Evolutionary conservation across 2,888 invertebrate genomes (phyloP).

Genomic region (Sialis lutaria): DNA sequence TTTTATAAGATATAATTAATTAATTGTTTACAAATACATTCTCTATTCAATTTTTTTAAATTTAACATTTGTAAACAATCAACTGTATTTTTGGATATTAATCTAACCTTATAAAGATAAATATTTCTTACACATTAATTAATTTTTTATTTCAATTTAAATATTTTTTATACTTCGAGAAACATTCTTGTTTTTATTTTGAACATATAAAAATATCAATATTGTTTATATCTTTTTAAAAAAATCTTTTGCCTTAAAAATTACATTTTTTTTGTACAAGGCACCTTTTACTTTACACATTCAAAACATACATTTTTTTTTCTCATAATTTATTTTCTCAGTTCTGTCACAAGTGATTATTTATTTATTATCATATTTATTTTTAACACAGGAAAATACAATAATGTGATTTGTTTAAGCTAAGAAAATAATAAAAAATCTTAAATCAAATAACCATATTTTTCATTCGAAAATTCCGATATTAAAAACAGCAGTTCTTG

Average conservation of each 20-base stretch:
- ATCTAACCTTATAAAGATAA: background rate
- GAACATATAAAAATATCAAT: conserved; percentile 57
- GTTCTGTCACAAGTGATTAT: background rate
- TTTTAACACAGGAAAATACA: too few relatives aligned
- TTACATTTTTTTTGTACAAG: conserved; percentile 30
- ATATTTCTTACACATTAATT: background rate
- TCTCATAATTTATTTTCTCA: background rate
- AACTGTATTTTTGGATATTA: background rate
- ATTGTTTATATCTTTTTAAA: conserved; percentile 41
- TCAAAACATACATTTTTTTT: conserved; percentile 2
- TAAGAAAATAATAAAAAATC: too few relatives aligned
- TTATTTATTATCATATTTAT: too few relatives aligned
- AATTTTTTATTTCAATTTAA: background rate
- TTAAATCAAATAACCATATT: too few relatives aligned
- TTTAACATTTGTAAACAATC: too few relatives aligned
- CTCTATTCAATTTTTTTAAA: too few relatives aligned
- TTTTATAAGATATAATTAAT: too few relatives aligned
- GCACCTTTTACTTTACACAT: conserved; percentile 22
- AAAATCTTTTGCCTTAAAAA: conserved; percentile 48
- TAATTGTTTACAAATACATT: too few relatives aligned
- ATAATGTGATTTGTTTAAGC: too few relatives aligned
- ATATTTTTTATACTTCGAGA: background rate
- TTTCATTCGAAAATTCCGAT: too few relatives aligned
- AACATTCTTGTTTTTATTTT: conserved; percentile 1
- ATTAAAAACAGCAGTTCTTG: too few relatives aligned